These are phyloP conservation scores for Gymnocephalus cernua DNA, from an alignment of 2,113 vertebrate species.

Conservation along the genomic window DNA sequence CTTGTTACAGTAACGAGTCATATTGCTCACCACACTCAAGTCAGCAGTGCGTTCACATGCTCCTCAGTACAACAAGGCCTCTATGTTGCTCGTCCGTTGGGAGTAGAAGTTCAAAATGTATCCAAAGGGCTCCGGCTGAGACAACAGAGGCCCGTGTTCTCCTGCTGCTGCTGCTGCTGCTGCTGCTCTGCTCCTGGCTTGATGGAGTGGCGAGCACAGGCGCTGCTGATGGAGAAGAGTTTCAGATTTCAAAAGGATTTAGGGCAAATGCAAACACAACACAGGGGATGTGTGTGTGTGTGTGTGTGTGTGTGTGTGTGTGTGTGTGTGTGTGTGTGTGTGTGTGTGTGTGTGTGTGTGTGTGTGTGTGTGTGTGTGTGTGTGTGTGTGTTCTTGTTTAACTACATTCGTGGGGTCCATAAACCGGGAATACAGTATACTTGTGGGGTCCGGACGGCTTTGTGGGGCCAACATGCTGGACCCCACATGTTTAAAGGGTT, in stretches of 20 bases:
- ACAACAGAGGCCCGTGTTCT: slow-evolving; percentile 78
- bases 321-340: slow-evolving; percentile 28
- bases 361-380: neutral
- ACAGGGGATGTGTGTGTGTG: slow-evolving; percentile 32
- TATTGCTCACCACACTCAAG: slow-evolving; percentile 69
- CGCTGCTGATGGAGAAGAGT: slow-evolving; percentile 69
- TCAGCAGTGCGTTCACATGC: slow-evolving; percentile 84
- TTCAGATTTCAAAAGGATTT: slow-evolving; percentile 77
- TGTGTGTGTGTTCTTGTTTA: too few relatives aligned
- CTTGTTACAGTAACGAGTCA: slow-evolving; percentile 74
- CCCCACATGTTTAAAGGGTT: too few relatives aligned
- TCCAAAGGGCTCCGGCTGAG: slow-evolving; percentile 71
- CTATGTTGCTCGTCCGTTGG: slow-evolving; percentile 66
- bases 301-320: slow-evolving; percentile 45
- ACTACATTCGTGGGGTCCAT: too few relatives aligned
- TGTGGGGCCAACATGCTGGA: too few relatives aligned
- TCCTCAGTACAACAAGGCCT: slow-evolving; percentile 75
- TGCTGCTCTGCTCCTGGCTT: slow-evolving; percentile 58
- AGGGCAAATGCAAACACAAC: slow-evolving; percentile 69
- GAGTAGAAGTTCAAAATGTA: slow-evolving; percentile 67
- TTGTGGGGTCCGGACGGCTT: too few relatives aligned
- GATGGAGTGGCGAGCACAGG: slow-evolving; percentile 49
- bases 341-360: slow-evolving; percentile 29
- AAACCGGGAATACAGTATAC: too few relatives aligned
- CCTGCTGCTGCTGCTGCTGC: slow-evolving; percentile 59